A percentile compares a stretch with the other conserved stretches of the same genome.
phyloP scores from a whole-genome alignment of 2,113 vertebrate species.

The Campylomormyrus tamandua region DNA sequence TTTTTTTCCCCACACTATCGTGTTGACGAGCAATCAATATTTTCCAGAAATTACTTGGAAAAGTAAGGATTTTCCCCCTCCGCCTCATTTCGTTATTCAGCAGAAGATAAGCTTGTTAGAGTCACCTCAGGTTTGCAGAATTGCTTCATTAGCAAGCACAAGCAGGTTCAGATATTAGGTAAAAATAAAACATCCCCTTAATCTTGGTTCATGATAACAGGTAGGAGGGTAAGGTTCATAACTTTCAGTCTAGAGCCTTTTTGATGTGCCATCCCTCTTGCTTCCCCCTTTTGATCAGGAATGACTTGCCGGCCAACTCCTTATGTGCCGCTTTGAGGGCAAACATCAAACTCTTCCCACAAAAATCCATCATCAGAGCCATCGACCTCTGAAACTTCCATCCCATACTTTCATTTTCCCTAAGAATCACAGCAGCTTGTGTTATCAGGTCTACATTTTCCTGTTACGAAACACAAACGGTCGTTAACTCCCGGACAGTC shows the following conservation, averaged over 20 bases:
- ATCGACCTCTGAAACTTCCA: not conserved
- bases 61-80: not conserved
- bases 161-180: not conserved
- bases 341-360: not conserved
- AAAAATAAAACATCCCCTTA: not conserved
- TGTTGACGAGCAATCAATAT: slow-evolving; percentile 9
- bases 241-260: not conserved
- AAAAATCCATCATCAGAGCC: not conserved
- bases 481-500: not conserved
- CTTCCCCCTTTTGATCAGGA: not conserved
- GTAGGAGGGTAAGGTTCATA: not conserved
- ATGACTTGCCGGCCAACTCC: not conserved
- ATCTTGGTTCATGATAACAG: not conserved
- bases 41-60: not conserved
- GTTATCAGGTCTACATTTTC: not conserved
- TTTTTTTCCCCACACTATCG: not conserved
- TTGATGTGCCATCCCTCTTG: not conserved
- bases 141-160: not conserved
- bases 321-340: not conserved
- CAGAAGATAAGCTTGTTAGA: not conserved
- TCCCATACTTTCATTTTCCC: not conserved
- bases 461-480: not conserved
- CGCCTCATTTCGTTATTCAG: not conserved
- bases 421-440: not conserved
- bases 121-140: not conserved